Conservation (phyloP, 2,888 invertebrate species). For the Conistra vaccinii region DNA sequence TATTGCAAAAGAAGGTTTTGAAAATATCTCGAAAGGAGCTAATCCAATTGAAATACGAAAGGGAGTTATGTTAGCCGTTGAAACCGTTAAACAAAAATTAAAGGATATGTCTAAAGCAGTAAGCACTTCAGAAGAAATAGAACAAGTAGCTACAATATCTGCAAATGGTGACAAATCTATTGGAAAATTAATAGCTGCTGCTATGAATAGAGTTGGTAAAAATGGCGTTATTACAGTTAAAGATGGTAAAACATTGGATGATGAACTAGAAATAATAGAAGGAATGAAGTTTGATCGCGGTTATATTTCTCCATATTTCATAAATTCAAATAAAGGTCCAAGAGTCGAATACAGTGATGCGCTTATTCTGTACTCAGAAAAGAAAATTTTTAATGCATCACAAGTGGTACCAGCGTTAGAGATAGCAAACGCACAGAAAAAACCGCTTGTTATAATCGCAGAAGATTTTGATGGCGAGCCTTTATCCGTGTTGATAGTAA, state of each 20-base stretch:
- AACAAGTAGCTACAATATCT: conserved; percentile 99
- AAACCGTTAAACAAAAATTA: conserved; percentile 95
- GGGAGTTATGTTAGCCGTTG: conserved; percentile 98
- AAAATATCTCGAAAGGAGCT: conserved; percentile 98
- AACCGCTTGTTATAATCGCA: conserved; percentile 98
- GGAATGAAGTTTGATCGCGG: conserved; percentile 99
- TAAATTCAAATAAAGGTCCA: conserved; percentile 99
- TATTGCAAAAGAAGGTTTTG: conserved; percentile 99
- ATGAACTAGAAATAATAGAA: conserved; percentile 98
- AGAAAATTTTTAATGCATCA: conserved; percentile 98
- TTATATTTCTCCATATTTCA: conserved; percentile 99
- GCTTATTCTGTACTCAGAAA: conserved; percentile 97
- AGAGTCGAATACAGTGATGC: conserved; percentile 99
- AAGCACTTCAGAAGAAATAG: conserved; percentile 99
- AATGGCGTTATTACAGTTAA: conserved; percentile 99
- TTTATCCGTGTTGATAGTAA: conserved; percentile 97
- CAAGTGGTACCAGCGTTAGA: conserved; percentile 99
- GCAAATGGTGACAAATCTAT: conserved; percentile 98
- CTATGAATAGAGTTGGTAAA: conserved; percentile 98
- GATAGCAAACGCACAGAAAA: conserved; percentile 96
- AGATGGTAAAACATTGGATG: conserved; percentile 98
- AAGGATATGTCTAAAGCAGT: conserved; percentile 97
- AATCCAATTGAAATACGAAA: conserved; percentile 99
- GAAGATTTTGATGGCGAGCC: conserved; percentile 99
- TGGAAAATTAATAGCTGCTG: conserved; percentile 97